These are phyloP conservation scores for Hymenopus coronatus DNA, from an alignment of 2,888 invertebrate species.

Conservation along the genomic window DNA sequence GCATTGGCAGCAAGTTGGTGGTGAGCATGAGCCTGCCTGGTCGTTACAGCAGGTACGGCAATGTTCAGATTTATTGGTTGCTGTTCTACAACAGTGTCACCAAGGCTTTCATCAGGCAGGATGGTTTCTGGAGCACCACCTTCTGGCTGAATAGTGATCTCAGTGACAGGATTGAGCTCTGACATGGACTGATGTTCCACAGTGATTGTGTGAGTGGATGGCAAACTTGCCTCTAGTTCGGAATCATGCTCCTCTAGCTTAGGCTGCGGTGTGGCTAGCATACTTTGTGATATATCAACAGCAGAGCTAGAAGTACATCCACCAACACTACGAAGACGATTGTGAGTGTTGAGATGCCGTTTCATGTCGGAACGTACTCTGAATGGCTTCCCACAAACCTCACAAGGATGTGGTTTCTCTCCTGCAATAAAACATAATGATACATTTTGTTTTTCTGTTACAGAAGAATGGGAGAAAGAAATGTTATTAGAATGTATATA, in stretches of 20 bases:
- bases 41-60: constrained; percentile 31
- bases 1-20: constrained; percentile 34
- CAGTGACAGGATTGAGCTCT: constrained; percentile 28
- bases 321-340: constrained; percentile 36
- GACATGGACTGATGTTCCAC: constrained; percentile 24
- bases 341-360: constrained; percentile 73
- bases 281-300: not conserved
- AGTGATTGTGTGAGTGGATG: constrained; percentile 9
- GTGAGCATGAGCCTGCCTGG: constrained; percentile 27
- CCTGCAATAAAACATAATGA: constrained; percentile 48
- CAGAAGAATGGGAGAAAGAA: no score
- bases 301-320: not conserved
- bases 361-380: constrained; percentile 80
- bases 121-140: constrained; percentile 28
- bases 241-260: constrained; percentile 26
- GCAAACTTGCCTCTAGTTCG: constrained; percentile 8
- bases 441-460: no score
- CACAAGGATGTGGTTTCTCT: constrained; percentile 74
- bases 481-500: no score
- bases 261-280: not conserved
- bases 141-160: constrained; percentile 29
- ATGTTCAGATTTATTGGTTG: constrained; percentile 38
- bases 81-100: constrained; percentile 27
- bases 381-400: constrained; percentile 76
- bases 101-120: constrained; percentile 37